These are phyloP conservation scores for Amorpha juglandis DNA, from an alignment of 2,888 invertebrate species.

Conservation along the genomic window DNA sequence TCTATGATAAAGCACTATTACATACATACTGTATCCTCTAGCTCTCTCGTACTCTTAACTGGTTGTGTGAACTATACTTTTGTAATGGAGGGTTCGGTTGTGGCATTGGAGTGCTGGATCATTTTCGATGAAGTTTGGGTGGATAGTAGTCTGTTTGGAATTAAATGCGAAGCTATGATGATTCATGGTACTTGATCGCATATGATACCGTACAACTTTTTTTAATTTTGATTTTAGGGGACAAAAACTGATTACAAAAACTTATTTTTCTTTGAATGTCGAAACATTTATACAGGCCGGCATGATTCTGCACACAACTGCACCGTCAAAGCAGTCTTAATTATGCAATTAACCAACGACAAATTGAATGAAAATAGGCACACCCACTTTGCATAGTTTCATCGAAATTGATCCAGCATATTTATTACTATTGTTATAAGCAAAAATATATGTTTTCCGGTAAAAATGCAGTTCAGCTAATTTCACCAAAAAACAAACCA, in stretches of 20 bases:
- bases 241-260: too few species aligned
- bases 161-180: too few species aligned
- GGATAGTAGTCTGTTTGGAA: neutral
- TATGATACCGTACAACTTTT: too few species aligned
- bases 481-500: neutral
- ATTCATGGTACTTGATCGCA: too few species aligned
- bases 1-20: conserved; percentile 2
- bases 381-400: neutral
- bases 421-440: conserved; percentile 7
- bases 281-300: too few species aligned
- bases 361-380: neutral
- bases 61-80: conserved; percentile 21
- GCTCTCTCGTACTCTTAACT: neutral
- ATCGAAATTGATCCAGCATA: conserved; percentile 1
- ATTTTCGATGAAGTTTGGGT: neutral
- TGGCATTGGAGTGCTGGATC: neutral
- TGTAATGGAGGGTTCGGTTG: conserved; percentile 14
- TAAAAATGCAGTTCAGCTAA: conserved; percentile 2
- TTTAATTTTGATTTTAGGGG: too few species aligned
- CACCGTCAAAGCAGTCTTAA: too few species aligned
- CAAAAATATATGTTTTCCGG: conserved; percentile 7
- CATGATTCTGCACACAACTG: too few species aligned
- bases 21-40: conserved; percentile 34
- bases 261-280: too few species aligned
- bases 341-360: neutral